phyloP scores from a whole-genome alignment of 2,888 invertebrate species.

The Arrhopalites spinosus region DNA sequence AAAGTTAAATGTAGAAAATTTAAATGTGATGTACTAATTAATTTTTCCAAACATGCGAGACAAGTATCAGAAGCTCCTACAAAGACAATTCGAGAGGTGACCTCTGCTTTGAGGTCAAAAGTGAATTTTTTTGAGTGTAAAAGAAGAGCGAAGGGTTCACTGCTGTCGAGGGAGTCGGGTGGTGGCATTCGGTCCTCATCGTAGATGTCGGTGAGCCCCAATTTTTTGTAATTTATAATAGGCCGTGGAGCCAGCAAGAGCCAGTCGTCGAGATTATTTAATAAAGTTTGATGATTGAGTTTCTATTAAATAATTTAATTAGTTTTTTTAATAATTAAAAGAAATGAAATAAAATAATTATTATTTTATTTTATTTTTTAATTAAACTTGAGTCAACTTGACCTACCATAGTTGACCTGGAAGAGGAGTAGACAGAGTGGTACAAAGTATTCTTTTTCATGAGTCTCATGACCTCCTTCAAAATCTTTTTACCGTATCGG shows the following conservation, averaged over 20 bases:
- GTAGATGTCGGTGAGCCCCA: slow-evolving; percentile 43
- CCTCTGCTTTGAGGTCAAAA: slow-evolving; percentile 61
- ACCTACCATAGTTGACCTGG: slow-evolving; percentile 1
- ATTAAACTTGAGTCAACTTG: no score
- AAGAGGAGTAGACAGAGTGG: slow-evolving; percentile 64
- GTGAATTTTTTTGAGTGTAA: slow-evolving; percentile 49
- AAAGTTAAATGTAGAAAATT: slow-evolving; percentile 73
- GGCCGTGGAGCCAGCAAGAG: slow-evolving; percentile 58
- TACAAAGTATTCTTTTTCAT: slow-evolving; percentile 65
- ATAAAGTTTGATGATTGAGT: slow-evolving; percentile 43
- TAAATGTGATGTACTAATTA: slow-evolving; percentile 64
- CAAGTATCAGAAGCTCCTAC: slow-evolving; percentile 71
- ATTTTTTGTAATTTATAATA: slow-evolving; percentile 47
- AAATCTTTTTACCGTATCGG: slow-evolving; percentile 64
- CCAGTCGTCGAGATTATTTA: slow-evolving; percentile 61
- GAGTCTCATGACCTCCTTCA: slow-evolving; percentile 68
- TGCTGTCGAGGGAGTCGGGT: slow-evolving; percentile 35
- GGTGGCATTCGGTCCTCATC: slow-evolving; percentile 49
- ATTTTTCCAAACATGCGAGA: slow-evolving; percentile 67
- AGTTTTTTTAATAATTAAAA: neutral
- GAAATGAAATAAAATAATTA: no score
- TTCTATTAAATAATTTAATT: slow-evolving; percentile 14
- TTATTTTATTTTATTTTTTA: no score
- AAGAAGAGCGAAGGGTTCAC: slow-evolving; percentile 43
- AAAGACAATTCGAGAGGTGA: slow-evolving; percentile 69